Evolutionary conservation across 2,888 invertebrate genomes (phyloP), one percentile per base, ranked within the genome.

Genomic region (Folsomia candida): DNA sequence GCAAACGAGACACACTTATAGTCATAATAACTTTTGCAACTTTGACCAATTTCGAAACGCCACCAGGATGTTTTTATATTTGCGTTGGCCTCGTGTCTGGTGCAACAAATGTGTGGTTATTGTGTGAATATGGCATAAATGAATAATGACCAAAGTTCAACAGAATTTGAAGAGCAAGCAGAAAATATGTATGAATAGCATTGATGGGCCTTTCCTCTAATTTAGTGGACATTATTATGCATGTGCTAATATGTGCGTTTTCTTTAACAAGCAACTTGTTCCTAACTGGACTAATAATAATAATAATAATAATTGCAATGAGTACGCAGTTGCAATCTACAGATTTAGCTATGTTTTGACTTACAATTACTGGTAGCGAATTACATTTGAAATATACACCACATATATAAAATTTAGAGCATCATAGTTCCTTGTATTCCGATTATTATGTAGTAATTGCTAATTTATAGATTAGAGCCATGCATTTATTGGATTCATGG

Each of bases 401-500:
- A n/a, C n/a, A n/a, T n/a, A 11, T 47, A 47, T 47, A 47, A 47
- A 47, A 47, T 18, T 18, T 47, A 47, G 18, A 47, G 9, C 18
- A 9, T 18, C 47, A 9, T 47, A 9, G 47, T 47, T n/a, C n/a
- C n/a, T n/a, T n/a, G n/a, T n/a, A n/a, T n/a, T n/a, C n/a, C n/a
- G n/a, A n/a, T 47, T 47, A 47, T 47, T 47, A 11, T 11, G 9
- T 47, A 47, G 9, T 47, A 11, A 47, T 47, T 47, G 18, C 47
- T 11, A 11, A 47, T 47, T 11, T 47, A 47, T n/a, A 47, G 47
- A 47, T 47, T 47, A 62, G 37, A 26, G 37, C 29, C 3, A 18
- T 62, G 28, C 37, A 25, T 26, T 62, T 62, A 62, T 62, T 62
- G 26, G 62, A 62, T 62, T 62, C 62, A 62, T 62, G 28, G 37